Base-by-base conservation (phyloP, 1,140 invertebrate species). In the Ridgeia piscesae region DNA sequence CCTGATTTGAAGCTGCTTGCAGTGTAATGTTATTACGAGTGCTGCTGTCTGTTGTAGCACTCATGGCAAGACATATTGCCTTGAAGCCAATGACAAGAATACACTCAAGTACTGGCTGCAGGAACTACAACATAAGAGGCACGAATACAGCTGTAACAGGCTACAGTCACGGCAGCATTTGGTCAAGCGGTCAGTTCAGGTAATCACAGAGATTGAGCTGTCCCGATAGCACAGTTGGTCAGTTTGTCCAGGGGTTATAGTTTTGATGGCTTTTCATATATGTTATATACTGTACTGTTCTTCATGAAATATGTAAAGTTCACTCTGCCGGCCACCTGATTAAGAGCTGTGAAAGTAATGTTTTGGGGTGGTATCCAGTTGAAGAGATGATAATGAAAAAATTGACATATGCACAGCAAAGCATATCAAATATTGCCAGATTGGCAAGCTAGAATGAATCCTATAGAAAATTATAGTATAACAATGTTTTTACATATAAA, bases 31-130 rank as follows among this genome's bases (percentile, higher is more conserved):
- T 90, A n/a, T 35, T 91, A 31, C 90, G 89, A 14, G 35, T 89
- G 91, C n/a, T 92, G n/a, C 91, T 91, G 33, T 27, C 91, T 92
- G 17, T 27, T 89, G 48, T 91, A 94, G 93, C 33, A 90, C 93
- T 34, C 93, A 89, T 33, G 92, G 93, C n/a, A 94, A 94, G 91
- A 94, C 94, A 42, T 94, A 94, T 92, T 91, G 93, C 42, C 92
- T 96, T 48, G 95, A 96, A 93, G 95, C 95, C 21, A 93, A 94
- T 11, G 94, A 95, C 77, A 92, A 94, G 91, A 93, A 94, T 35
- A 93, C 94, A 31, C 94, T 94, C 93, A 92, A 95, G 48, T 95
- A 94, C 92, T 96, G 95, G 95, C 92, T 96, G 48, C 94, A 95
- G 93, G 94, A 95, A 92, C 92, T 96, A 91, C 95, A 92, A 89